Evolutionary conservation across 2,113 vertebrate genomes (phyloP), one percentile per base, ranked within the genome.

Genomic region (Osmerus mordax): DNA sequence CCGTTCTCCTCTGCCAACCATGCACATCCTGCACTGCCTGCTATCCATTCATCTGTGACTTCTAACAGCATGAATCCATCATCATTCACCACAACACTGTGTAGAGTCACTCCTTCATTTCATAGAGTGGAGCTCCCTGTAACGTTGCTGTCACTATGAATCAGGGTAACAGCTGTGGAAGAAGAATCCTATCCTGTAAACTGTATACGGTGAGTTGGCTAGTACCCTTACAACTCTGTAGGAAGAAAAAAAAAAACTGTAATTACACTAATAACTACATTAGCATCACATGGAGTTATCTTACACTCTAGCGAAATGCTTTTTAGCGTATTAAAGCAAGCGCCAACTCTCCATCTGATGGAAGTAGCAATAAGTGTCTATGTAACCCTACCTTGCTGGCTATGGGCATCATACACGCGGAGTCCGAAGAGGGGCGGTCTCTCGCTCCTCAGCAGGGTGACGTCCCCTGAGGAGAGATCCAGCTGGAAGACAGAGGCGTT

Each of bases 401-500:
- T 97, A 77, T 90, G 94, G 67, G 94, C 95, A 76, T 99, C 93
- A 73, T 96, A 99, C 80, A 99, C 97, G 72, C 94, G 94, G 66
- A 99, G 92, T 28, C 96, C 96, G 84, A 99, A 99, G 0, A 99
- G 80, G 0, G 97, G 97, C 23, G 97, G 96, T 78, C 94, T 94
- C 86, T 99, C 97, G 41, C 91, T 96, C 73, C 95, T 93, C 67
- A 98, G 71, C 60, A 97, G 87, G 0, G 92, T 94, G 78, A 99
- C 96, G 60, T 97, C 94, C 71, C 90, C 93, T 0, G 91, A 92
- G n/a, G 85, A 36, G 82, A 99, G 88, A 87, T 99, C 94, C 89
- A 99, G 76, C 87, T 97, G 97, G 91, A 98, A 99, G 84, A 99
- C 96, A 0, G 96, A 98, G 6, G 95, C 97, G 56, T 99, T 99